Conservation (phyloP, 2,113 vertebrate species). For the human (Homo sapiens) region GRCh38 chr3:13749501-13750000, state of each 20-base stretch:
- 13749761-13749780: not conserved
- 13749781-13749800: not conserved
- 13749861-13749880: not conserved
- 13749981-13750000: not conserved
- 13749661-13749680: not conserved
- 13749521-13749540: not conserved
- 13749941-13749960: not conserved
- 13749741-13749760: not conserved
- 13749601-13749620: not conserved
- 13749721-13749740: not conserved
- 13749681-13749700: no score
- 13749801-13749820: not conserved
- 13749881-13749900: fast-evolving
- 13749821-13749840: fast-evolving
- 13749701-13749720: not conserved
- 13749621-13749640: not conserved
- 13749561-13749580: not conserved
- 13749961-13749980: not conserved
- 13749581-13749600: not conserved
- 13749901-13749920: no score
- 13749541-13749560: not conserved
- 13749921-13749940: not conserved
- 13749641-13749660: not conserved
- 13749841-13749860: not conserved
- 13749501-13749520: not conserved